These are phyloP conservation scores for Elachura formosa DNA, from an alignment of 2,113 vertebrate genomes.

Conservation along the genomic window DNA sequence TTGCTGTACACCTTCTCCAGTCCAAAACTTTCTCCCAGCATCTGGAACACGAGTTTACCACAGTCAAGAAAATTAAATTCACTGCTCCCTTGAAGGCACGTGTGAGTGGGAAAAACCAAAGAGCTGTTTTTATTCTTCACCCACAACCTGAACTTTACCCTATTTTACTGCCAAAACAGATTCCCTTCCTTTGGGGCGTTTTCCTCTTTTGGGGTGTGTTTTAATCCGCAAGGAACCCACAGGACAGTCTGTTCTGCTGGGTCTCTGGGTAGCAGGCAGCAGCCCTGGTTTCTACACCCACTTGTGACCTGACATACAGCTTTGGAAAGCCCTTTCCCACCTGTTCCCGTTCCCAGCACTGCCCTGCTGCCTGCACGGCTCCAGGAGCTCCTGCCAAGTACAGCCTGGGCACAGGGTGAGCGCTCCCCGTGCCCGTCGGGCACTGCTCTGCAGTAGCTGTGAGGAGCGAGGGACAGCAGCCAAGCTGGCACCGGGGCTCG, in stretches of 20 bases:
- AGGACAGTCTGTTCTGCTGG: background rate
- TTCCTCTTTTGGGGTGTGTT: background rate
- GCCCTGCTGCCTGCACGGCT: fast-evolving
- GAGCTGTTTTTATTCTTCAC: background rate
- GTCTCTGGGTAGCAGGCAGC: background rate
- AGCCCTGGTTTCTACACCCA: background rate
- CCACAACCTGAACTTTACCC: background rate
- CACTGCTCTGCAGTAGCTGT: background rate
- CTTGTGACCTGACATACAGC: fast-evolving
- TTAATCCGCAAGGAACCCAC: fast-evolving
- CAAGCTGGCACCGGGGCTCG: background rate
- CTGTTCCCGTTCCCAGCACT: fast-evolving
- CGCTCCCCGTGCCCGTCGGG: background rate
- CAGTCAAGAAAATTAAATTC: background rate
- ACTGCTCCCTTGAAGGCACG: fast-evolving
- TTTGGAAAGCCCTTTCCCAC: fast-evolving
- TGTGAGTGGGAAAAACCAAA: background rate
- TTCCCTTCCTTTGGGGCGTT: background rate
- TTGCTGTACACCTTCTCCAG: background rate
- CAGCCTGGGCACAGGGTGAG: fast-evolving
- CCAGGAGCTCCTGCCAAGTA: background rate
- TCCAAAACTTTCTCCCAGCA: background rate
- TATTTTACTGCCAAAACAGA: background rate
- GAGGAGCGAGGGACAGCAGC: background rate
- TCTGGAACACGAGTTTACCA: background rate